Percentiles rank a stretch among this genome's conserved stretches.
These are phyloP conservation scores for Dendrocincla tyrannina DNA, from an alignment of 2,797 vertebrate genomes.

Conservation along the genomic window DNA sequence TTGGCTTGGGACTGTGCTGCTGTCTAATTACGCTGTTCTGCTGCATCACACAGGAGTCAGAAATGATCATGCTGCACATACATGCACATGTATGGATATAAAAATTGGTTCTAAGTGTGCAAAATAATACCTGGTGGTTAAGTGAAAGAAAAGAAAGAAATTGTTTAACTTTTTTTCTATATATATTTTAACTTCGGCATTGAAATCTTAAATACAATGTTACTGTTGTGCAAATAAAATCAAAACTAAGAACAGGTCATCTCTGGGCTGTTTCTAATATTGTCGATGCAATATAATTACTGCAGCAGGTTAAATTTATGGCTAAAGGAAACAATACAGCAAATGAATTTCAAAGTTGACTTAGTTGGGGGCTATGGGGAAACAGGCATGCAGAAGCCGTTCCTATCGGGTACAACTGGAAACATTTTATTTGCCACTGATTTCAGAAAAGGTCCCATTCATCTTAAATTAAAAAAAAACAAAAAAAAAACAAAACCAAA, in stretches of 20 bases:
- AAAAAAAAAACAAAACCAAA: not conserved
- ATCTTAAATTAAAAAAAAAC: not conserved
- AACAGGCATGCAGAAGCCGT: not conserved
- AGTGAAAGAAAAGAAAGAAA: not conserved
- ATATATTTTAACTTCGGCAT: not conserved
- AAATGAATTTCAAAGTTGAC: slow-evolving; percentile 6
- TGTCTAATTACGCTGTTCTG: not conserved
- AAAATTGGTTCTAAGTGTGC: not conserved
- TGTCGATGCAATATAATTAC: not conserved
- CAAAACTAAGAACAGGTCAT: not conserved
- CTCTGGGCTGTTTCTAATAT: not conserved
- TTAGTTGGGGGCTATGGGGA: not conserved
- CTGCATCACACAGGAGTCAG: not conserved
- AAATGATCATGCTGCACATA: not conserved
- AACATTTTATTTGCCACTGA: not conserved
- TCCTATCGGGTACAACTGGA: not conserved
- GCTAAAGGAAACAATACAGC: not conserved
- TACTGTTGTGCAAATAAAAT: not conserved
- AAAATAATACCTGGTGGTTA: not conserved
- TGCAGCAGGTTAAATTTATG: not conserved
- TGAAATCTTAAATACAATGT: not conserved
- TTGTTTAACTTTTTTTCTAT: not conserved
- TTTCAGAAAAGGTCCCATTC: not conserved
- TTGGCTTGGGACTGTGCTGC: not conserved
- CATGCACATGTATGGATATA: not conserved